Evolutionary conservation across 2,888 invertebrate species (phyloP), one percentile per base, ranked within the genome.

Genomic region (Cheilosia vernalis): DNA sequence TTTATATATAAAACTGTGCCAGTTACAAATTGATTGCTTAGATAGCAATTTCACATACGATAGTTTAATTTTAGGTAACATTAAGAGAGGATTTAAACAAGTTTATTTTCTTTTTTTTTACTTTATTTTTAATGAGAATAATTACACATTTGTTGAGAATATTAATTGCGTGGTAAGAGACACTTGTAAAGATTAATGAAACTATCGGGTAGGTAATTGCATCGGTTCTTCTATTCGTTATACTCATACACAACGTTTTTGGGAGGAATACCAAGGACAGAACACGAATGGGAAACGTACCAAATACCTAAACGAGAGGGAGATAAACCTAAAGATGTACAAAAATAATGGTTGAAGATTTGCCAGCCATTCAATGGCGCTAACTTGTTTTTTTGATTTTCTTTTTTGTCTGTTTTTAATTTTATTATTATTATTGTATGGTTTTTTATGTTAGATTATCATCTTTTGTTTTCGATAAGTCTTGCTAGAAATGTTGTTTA

Each of bases 1-100:
- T 76, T 44, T 73, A 47, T 80, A 69, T 85, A 85, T 66, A 84
- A 85, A 81, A 81, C 85, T 85, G 85, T 85, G 81, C 85, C 74
- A 74, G 84, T 74, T 70, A 70, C 27, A 80, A 77, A 77, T 53
- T 47, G n/a, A 79, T 69, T 84, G 69, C 74, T 15, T 15, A 33
- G 51, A 51, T 37, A 58, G 79, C 79, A 84, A 74, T 73, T 73
- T 47, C 15, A 27, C 27, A 72, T 66, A 77, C 63, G 37, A 74
- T 73, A 63, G 60, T 84, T 67, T 55, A 77, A 44, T 53, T 60
- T 60, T 61, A 74, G 66, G 47, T 55, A 69, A 83, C 73, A 63
- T 73, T 63, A 66, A 67, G 60, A 51, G 53, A 60, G 13, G 33
- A 42, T 30, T 30, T 9, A 9, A 30, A 30, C 30, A 30, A 30